These are phyloP conservation scores for Venustoraphidia nigricollis DNA, from an alignment of 2,888 invertebrate species.

Conservation along the genomic window DNA sequence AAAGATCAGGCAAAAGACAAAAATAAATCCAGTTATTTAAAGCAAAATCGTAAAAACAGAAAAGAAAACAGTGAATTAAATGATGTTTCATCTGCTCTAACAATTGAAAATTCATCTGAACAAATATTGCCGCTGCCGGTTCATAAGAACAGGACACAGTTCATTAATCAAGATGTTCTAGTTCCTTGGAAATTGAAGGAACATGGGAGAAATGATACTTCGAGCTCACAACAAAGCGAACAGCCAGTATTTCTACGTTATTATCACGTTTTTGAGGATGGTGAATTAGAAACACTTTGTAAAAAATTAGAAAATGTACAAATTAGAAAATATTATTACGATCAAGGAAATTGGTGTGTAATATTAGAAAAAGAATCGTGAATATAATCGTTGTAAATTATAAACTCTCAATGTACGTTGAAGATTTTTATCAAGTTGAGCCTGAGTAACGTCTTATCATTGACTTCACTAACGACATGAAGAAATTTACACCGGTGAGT, in stretches of 20 bases:
- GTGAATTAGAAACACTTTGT: conserved; percentile 60
- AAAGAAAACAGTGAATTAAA: conserved; percentile 20
- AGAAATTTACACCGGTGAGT: too few species aligned
- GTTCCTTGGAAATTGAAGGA: conserved; percentile 85
- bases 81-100: conserved; percentile 13
- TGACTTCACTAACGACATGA: too few species aligned
- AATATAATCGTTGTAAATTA: too few species aligned
- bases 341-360: conserved; percentile 94
- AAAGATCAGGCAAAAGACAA: conserved; percentile 62
- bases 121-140: conserved; percentile 42
- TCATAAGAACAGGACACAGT: conserved; percentile 83
- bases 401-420: too few species aligned
- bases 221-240: conserved; percentile 16
- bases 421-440: too few species aligned
- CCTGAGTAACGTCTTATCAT: too few species aligned
- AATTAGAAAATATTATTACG: conserved; percentile 65
- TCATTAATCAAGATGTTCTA: conserved; percentile 76
- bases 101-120: conserved; percentile 15
- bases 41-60: conserved; percentile 37
- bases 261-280: conserved; percentile 86
- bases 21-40: conserved; percentile 53
- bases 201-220: conserved; percentile 21
- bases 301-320: conserved; percentile 31
- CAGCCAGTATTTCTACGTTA: conserved; percentile 57
- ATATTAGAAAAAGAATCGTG: conserved; percentile 44